Evolutionary conservation across 2,113 vertebrate species (phyloP).

Genomic region (Pterophyllum scalare): DNA sequence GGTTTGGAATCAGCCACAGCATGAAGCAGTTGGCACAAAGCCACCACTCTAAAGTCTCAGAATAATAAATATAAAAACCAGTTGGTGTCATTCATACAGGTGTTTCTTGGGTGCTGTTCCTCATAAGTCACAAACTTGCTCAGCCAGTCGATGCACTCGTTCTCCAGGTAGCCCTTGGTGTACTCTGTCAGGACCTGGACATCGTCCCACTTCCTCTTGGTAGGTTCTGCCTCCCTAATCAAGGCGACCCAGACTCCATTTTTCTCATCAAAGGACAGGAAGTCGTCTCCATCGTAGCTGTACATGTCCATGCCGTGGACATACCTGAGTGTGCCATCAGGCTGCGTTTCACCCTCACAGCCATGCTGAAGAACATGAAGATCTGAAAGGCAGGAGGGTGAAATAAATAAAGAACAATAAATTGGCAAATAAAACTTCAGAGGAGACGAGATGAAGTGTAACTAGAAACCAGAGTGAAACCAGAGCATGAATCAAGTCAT

Average conservation of each 20-base stretch:
- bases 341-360: fast-evolving
- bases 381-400: neutral
- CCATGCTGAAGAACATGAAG: neutral
- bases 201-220: neutral
- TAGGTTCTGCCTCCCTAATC: fast-evolving
- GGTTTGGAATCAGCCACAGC: too few relatives aligned
- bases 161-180: neutral
- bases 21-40: too few relatives aligned
- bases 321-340: fast-evolving
- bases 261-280: neutral
- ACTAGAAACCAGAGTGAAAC: too few relatives aligned
- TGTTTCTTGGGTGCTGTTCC: too few relatives aligned
- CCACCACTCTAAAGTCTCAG: too few relatives aligned
- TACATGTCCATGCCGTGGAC: neutral
- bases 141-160: neutral
- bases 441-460: too few relatives aligned
- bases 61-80: too few relatives aligned
- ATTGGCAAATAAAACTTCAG: neutral
- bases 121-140: neutral
- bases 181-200: neutral
- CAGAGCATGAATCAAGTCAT: too few relatives aligned
- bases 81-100: too few relatives aligned
- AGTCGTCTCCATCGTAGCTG: fast-evolving
- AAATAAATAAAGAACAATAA: neutral
- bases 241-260: neutral